Conservation (phyloP, 2,888 invertebrate genomes). For the Bellardia pandia region DNA sequence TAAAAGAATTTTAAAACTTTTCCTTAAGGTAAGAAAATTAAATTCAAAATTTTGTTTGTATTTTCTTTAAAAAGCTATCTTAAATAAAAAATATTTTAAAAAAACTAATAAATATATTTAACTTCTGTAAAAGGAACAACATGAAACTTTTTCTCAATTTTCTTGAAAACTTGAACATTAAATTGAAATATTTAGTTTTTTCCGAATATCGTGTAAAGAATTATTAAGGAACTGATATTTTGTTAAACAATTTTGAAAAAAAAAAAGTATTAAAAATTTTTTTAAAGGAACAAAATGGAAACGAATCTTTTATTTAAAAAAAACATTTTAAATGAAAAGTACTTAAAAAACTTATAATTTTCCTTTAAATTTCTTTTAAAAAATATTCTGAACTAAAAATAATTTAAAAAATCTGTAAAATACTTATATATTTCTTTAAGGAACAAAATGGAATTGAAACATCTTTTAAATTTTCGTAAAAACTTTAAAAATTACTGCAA, state of each 20-base stretch:
- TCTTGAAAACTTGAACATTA: too few species aligned
- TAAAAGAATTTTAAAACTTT: background rate
- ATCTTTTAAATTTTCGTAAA: background rate
- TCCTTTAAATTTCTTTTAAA: background rate
- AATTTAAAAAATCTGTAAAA: too few species aligned
- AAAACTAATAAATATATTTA: background rate
- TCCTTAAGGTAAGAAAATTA: background rate
- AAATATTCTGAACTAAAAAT: too few species aligned
- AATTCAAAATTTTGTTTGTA: background rate
- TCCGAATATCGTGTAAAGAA: too few species aligned
- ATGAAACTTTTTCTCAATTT: background rate
- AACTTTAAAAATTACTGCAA: too few species aligned
- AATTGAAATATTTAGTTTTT: too few species aligned
- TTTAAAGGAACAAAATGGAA: slow-evolving; percentile 4
- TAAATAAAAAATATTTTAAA: background rate
- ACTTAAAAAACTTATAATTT: background rate
- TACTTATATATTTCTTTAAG: too few species aligned
- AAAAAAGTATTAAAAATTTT: too few species aligned
- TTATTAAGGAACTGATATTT: too few species aligned
- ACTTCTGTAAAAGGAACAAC: background rate
- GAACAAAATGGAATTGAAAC: slow-evolving; percentile 15
- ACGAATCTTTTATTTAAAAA: background rate
- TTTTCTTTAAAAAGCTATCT: background rate
- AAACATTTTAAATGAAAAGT: too few species aligned
- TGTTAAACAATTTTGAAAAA: too few species aligned